Conservation (phyloP, 2,797 vertebrate species). For the Anas georgica region DNA sequence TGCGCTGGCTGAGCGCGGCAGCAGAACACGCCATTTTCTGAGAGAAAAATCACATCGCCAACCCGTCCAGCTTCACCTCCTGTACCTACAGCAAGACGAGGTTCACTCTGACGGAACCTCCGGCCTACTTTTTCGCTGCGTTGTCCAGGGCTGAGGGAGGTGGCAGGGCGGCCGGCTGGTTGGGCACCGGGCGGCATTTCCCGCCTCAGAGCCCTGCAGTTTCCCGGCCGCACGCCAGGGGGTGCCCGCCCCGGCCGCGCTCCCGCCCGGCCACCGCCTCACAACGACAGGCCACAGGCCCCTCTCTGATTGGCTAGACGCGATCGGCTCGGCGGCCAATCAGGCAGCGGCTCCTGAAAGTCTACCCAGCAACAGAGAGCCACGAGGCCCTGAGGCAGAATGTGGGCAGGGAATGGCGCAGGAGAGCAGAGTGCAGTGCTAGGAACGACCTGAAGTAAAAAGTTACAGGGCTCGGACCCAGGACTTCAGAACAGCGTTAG, state of each 20-base stretch:
- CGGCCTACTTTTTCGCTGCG: not conserved
- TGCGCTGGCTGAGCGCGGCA: not conserved
- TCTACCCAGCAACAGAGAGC: constrained; percentile 73
- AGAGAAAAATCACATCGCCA: not conserved
- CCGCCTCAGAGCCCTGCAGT: constrained; percentile 44
- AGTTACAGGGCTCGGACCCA: too few relatives aligned
- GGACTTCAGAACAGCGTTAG: not conserved
- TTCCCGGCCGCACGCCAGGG: constrained; percentile 56
- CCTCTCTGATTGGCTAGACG: constrained; percentile 60
- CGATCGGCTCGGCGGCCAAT: constrained; percentile 57
- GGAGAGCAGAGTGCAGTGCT: too few relatives aligned
- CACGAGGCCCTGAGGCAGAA: not conserved
- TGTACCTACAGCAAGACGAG: not conserved
- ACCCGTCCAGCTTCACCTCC: not conserved
- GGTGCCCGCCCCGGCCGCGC: constrained; percentile 54
- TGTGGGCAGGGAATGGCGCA: too few relatives aligned
- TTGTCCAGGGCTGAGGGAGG: not conserved
- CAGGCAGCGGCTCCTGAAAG: not conserved
- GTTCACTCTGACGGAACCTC: not conserved
- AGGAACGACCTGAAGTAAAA: too few relatives aligned
- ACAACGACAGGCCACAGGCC: not conserved
- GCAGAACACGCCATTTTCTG: not conserved
- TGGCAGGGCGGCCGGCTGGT: not conserved
- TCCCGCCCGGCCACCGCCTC: not conserved
- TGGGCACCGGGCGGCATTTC: not conserved